Conservation (phyloP, 2,797 vertebrate species). For the Odontamblyopus rebecca region DNA sequence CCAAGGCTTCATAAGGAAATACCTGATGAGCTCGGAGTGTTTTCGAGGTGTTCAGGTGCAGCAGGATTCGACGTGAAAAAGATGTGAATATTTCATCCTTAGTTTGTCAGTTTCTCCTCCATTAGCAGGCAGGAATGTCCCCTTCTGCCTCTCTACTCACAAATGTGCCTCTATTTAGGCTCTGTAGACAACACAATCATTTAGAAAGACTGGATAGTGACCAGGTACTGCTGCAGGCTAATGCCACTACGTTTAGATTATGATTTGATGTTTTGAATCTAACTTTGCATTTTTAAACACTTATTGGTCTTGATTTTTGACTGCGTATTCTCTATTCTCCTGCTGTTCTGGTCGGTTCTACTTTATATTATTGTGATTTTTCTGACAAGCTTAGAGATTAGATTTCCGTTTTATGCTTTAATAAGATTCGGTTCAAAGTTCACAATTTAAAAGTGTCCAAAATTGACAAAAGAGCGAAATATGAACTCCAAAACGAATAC, state of each 20-base stretch:
- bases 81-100: constrained; percentile 63
- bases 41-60: constrained; percentile 54
- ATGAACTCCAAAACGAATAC: no score
- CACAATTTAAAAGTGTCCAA: no score
- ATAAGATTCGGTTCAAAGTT: no score
- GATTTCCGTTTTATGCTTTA: no score
- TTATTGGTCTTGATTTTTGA: no score
- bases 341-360: no score
- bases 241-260: not conserved
- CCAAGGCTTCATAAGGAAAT: constrained; percentile 69
- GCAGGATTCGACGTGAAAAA: constrained; percentile 57
- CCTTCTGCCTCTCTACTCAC: constrained; percentile 40
- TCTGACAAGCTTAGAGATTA: no score
- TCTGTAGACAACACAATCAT: constrained; percentile 57
- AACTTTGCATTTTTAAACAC: no score
- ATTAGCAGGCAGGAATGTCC: constrained; percentile 72
- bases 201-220: constrained; percentile 43
- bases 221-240: constrained; percentile 42
- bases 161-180: constrained; percentile 52
- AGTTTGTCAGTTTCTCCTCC: constrained; percentile 68
- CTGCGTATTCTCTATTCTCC: no score
- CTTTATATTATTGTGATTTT: no score
- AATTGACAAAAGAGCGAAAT: no score
- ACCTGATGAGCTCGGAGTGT: constrained; percentile 65
- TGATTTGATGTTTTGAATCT: not conserved